Base-by-base conservation (phyloP, 2,888 invertebrate genomes). In the Alloplasta piceator region DNA sequence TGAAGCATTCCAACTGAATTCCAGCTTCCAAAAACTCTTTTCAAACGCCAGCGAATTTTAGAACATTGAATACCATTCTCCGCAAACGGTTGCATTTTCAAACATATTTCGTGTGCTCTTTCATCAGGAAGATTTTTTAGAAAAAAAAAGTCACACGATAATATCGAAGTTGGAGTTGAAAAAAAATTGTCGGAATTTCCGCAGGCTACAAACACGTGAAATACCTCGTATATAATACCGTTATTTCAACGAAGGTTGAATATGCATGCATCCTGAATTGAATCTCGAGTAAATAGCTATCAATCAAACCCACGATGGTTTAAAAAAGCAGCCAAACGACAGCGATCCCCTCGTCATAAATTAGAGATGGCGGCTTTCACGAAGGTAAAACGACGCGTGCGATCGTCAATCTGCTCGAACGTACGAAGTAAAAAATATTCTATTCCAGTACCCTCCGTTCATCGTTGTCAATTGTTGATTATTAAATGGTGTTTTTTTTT, bases 261-360 rank as follows among this genome's bases (percentile, higher is more conserved):
- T 67, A 73, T 58, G 66, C 55, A 67, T 61, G 36, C 66, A 71
- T 76, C 82, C 26, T 82, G 78, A 83, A 78, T 70, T 77, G 78
- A 82, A 83, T 80, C 84, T 75, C 84, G 82, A 84, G 84, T 85
- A 86, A 86, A 87, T 85, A 85, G 85, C 86, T 82, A 86, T 87
- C 87, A 86, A 87, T 87, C 87, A 87, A 85, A 83, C 71, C 73
- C 75, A 78, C 79, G 80, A 83, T 83, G 83, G 43, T 58, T 46
- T n/a, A 6, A 10, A 66, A 52, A 63, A 75, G 60, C 38, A 66
- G 61, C 52, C 50, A 41, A 26, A 26, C 70, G 63, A 60, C 60
- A 48, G 60, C 43, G 48, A 60, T 82, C 78, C 77, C 77, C 73
- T 80, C 78, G 82, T 84, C 81, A 80, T 83, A 83, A 83, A 84